These are phyloP conservation scores for rat (Rattus norvegicus) DNA, from an alignment of 2,113 vertebrate species.

Conservation along the genomic window GRCr8 NC_086033.1:22344001-22344500, in stretches of 20 bases:
- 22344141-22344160: not conserved
- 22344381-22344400: not conserved
- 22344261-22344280: conserved; percentile 5
- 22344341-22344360: conserved; percentile 30
- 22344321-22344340: conserved; percentile 11
- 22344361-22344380: not conserved
- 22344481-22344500: not conserved
- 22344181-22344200: not conserved
- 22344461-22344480: not conserved
- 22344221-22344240: not conserved
- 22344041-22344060: not conserved
- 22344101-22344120: not conserved
- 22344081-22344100: not conserved
- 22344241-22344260: not conserved
- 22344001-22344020: not conserved
- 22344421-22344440: not conserved
- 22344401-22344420: not conserved
- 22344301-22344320: not conserved
- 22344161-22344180: conserved; percentile 9
- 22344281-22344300: conserved; percentile 3
- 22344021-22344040: not conserved
- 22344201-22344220: not conserved
- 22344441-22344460: not conserved
- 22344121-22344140: not conserved
- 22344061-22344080: not conserved